These are phyloP conservation scores for Empis livida DNA, from an alignment of 2,888 invertebrate genomes.

Conservation along the genomic window DNA sequence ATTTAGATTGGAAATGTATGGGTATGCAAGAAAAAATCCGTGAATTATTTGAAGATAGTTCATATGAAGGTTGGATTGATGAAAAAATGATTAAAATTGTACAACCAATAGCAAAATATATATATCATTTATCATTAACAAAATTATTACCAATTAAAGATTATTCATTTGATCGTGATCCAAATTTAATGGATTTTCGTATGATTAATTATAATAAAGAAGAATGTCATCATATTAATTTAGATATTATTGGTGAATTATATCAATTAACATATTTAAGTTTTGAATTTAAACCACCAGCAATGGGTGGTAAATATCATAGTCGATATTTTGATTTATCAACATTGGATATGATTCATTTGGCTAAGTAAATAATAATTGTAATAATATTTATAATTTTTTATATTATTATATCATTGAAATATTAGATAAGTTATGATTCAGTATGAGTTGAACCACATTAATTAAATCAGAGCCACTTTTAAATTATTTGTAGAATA, in stretches of 20 bases:
- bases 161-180: background rate
- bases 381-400: no score
- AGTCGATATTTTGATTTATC: conserved; percentile 24
- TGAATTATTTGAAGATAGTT: conserved; percentile 23
- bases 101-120: conserved; percentile 7
- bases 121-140: background rate
- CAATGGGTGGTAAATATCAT: conserved; percentile 19
- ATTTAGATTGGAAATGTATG: background rate
- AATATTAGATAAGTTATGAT: no score
- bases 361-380: conserved; percentile 22
- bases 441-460: no score
- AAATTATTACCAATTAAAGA: background rate
- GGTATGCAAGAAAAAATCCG: background rate
- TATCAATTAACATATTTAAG: conserved; percentile 17
- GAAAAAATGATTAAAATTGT: conserved; percentile 19
- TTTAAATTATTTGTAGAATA: no score
- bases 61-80: conserved; percentile 22
- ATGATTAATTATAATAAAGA: conserved; percentile 18
- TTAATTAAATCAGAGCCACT: no score
- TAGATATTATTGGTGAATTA: conserved; percentile 22
- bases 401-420: no score
- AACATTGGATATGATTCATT: conserved; percentile 19
- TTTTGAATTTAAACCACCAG: conserved; percentile 25
- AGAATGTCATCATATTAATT: conserved; percentile 25
- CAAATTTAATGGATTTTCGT: background rate